A percentile compares a stretch with the other conserved stretches of the same genome.
Conservation (phyloP, 1,140 invertebrate genomes). For the Philotrypesis tridentata region DNA sequence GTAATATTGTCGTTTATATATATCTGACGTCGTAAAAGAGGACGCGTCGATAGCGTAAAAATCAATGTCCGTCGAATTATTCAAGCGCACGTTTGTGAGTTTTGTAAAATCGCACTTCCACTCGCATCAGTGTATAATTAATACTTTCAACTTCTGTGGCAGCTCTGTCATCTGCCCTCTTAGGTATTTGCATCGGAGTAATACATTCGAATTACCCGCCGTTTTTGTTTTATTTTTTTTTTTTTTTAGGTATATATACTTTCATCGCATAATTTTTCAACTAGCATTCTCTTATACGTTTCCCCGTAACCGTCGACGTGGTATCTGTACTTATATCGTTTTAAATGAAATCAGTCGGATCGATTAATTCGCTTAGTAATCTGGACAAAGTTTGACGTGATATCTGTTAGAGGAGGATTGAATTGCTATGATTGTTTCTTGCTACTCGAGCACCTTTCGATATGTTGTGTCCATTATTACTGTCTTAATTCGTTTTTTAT, state of each 20-base stretch:
- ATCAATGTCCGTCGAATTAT: constrained; percentile 3
- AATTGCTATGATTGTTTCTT: constrained; percentile 20
- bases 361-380: constrained; percentile 15
- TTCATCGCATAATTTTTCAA: background rate
- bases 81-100: background rate
- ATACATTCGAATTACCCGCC: background rate
- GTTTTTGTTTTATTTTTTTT: background rate
- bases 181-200: constrained; percentile 54
- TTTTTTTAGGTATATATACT: background rate
- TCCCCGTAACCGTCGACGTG: too few relatives aligned
- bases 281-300: background rate
- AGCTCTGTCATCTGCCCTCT: constrained; percentile 59
- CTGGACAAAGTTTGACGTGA: constrained; percentile 23
- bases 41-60: constrained; percentile 12
- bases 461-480: constrained; percentile 18
- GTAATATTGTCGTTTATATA: constrained; percentile 13
- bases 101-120: background rate
- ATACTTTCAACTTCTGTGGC: constrained; percentile 45
- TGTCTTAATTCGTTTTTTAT: background rate
- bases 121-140: background rate
- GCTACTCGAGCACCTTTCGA: constrained; percentile 20
- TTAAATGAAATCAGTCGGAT: background rate
- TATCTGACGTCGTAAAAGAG: constrained; percentile 6
- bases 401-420: constrained; percentile 12
- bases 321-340: background rate